Percentiles rank a stretch among this genome's conserved stretches.
These are phyloP conservation scores for Pseudeuparius sepicola DNA, from an alignment of 2,888 invertebrate species.

Conservation along the genomic window DNA sequence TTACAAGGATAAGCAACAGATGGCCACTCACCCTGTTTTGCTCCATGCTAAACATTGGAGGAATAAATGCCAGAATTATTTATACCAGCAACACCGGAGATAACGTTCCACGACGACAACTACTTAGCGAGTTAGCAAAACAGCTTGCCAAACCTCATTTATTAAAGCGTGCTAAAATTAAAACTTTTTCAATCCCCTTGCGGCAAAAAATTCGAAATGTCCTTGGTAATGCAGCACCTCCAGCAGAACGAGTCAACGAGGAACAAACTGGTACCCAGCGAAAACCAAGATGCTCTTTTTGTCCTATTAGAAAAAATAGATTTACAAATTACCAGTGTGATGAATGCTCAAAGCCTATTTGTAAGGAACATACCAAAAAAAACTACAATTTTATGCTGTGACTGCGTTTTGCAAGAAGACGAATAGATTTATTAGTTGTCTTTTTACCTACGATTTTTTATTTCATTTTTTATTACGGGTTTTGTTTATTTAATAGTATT, in stretches of 20 bases:
- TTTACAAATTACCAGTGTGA: conserved; percentile 3
- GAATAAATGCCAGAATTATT: conserved; percentile 1
- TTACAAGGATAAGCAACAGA: conserved; percentile 10
- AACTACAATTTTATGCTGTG: too few species aligned
- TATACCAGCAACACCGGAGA: conserved; percentile 3
- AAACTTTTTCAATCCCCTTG: conserved; percentile 6
- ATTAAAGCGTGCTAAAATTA: conserved; percentile 6
- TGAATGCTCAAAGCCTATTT: conserved; percentile 4
- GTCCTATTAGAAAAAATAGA: conserved; percentile 4
- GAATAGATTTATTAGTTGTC: too few species aligned
- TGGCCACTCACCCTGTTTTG: conserved; percentile 10
- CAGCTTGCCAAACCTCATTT: not conserved
- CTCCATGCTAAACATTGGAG: conserved; percentile 3
- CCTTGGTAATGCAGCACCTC: conserved; percentile 6
- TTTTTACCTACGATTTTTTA: too few species aligned
- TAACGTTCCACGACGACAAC: too few species aligned
- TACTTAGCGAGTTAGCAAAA: conserved; percentile 8
- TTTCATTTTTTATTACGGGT: too few species aligned
- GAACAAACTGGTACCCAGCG: conserved; percentile 3
- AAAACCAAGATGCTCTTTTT: conserved; percentile 7
- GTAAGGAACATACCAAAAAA: too few species aligned
- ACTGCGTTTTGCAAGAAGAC: too few species aligned
- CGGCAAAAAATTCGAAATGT: conserved; percentile 4
- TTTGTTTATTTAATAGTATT: too few species aligned
- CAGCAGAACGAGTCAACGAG: conserved; percentile 7